Base-by-base conservation (phyloP, 2,113 vertebrate genomes). In the Epinephelus cyanopodus region DNA sequence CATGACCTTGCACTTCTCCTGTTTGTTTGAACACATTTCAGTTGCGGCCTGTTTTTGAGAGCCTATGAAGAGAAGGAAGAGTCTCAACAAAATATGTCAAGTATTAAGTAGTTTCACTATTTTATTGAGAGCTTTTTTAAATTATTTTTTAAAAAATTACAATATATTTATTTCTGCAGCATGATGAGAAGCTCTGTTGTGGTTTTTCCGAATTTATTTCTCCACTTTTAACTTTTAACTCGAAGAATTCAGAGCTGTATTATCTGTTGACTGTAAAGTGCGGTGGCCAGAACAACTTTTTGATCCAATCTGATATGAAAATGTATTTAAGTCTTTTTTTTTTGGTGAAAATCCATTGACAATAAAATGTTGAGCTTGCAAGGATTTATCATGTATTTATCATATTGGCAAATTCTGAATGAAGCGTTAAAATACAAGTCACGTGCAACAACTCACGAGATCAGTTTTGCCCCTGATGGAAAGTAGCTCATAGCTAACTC, bases 401-500 rank as follows among this genome's bases (percentile, higher is more conserved):
- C 29, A 29, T 54, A 60, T 19, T 21, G 33, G 3, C 19, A n/a
- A 64, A n/a, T 21, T 37, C 29, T 39, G 33, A 62, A 33, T 60
- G 18, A 7, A 18, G 15, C 15, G 29, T 58, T 27, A 14, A 19
- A 37, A 19, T 37, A 33, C 13, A 18, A 33, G 33, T 13, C 9
- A 39, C 12, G 15, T 29, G 15, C 58, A 11, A 61, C 29, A n/a
- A n/a, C n/a, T n/a, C n/a, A n/a, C 14, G 23, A 60, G 15, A 29
- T 29, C 15, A 58, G 6, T 58, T 29, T 29, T 52, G 14, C n/a
- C 33, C 6, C 50, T 54, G n/a, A 56, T 69, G 33, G 4, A 70
- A 39, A 39, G 67, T 56, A 70, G 33, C 52, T 70, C 23, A 56
- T 56, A 54, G 21, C 52, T 70, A 42, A 56, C 23, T 69, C 11